phyloP scores from a whole-genome alignment of 2,888 invertebrate genomes.

The Harpagoxenus sublaevis region DNA sequence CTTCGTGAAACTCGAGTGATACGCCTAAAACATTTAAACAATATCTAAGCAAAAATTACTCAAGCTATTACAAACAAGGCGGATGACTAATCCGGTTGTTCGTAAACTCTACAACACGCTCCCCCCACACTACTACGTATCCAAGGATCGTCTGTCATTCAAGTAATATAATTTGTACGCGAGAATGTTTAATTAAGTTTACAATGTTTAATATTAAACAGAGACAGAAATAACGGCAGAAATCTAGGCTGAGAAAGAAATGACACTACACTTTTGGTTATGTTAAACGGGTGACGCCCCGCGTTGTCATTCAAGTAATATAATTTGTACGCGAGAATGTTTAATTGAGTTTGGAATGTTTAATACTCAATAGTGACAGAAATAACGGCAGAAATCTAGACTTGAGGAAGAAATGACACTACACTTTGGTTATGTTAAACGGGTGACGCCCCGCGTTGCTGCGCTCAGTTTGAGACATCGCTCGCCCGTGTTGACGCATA shows the following conservation, averaged over 20 bases:
- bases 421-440: conserved; percentile 20
- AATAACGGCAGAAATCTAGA: not conserved
- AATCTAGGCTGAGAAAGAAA: not conserved
- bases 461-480: not conserved
- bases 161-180: not conserved
- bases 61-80: not conserved
- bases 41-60: not conserved
- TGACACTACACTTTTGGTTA: not conserved
- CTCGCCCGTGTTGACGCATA: too few relatives aligned
- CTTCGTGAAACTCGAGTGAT: conserved; percentile 96
- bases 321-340: not conserved
- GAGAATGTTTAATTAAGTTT: not conserved
- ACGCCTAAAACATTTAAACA: conserved; percentile 90
- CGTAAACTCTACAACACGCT: not conserved
- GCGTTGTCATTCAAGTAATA: too few relatives aligned
- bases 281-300: too few relatives aligned
- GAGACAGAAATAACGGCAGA: not conserved
- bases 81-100: conserved; percentile 19
- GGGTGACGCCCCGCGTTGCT: conserved; percentile 51
- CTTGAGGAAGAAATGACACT: not conserved
- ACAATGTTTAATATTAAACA: not conserved
- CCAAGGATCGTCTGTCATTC: not conserved
- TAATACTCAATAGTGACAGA: not conserved
- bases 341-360: not conserved
- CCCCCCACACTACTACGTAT: too few relatives aligned